Conservation (phyloP, 1,140 invertebrate species). For the Theocolax elegans region DNA sequence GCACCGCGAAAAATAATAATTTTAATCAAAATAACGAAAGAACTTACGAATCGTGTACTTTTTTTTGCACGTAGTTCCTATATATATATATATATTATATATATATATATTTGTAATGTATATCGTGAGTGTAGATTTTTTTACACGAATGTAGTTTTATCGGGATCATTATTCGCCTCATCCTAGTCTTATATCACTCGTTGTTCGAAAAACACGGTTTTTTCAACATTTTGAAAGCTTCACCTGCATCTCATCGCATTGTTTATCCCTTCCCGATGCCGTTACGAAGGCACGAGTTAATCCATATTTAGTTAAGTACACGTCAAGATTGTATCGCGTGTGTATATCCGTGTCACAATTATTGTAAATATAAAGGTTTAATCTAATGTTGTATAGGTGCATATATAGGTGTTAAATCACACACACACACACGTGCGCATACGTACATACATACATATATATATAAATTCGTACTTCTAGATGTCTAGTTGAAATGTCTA, state of each 20-base stretch:
- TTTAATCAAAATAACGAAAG: too few species aligned
- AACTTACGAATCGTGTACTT: too few species aligned
- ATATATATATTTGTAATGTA: too few species aligned
- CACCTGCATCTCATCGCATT: not conserved
- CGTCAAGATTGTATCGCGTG: constrained; percentile 29
- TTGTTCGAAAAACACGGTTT: constrained; percentile 3
- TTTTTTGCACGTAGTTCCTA: too few species aligned
- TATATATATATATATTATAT: too few species aligned
- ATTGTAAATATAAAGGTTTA: constrained; percentile 49
- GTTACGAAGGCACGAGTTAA: constrained; percentile 8
- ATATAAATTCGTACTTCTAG: too few species aligned
- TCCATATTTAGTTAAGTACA: constrained; percentile 42
- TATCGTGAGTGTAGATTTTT: constrained; percentile 11
- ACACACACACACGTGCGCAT: too few species aligned
- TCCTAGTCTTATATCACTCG: constrained; percentile 9
- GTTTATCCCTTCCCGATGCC: not conserved
- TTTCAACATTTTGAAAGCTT: too few species aligned
- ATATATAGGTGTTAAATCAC: constrained; percentile 36
- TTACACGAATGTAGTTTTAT: constrained; percentile 14
- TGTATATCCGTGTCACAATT: constrained; percentile 47
- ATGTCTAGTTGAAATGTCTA: constrained; percentile 32
- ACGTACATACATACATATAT: too few species aligned
- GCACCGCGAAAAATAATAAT: too few species aligned
- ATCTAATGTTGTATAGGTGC: constrained; percentile 42
- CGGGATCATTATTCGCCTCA: not conserved